Evolutionary conservation across 1,140 invertebrate genomes (phyloP).

Genomic region (Gonatopus flavifemur): DNA sequence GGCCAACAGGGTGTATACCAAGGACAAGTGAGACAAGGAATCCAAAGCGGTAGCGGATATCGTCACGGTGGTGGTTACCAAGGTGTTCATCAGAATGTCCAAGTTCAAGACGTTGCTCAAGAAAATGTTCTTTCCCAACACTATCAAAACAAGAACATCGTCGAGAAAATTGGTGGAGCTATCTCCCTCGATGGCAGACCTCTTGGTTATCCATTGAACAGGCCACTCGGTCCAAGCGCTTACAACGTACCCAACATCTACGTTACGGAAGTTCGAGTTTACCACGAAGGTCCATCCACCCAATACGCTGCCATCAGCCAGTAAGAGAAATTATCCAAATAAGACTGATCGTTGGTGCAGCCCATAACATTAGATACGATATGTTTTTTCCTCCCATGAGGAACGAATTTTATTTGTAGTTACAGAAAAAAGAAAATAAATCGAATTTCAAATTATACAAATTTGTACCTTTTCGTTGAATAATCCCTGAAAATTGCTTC

Average conservation of each 20-base stretch:
- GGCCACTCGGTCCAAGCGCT: constrained; percentile 47
- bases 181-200: constrained; percentile 51
- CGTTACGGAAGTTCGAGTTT: constrained; percentile 52
- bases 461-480: too few relatives aligned
- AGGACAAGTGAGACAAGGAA: constrained; percentile 8
- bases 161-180: constrained; percentile 43
- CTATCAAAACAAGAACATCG: constrained; percentile 39
- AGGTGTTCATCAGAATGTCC: constrained; percentile 9
- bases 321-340: too few relatives aligned
- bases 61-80: constrained; percentile 37
- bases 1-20: constrained; percentile 9
- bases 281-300: constrained; percentile 44
- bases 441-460: too few relatives aligned
- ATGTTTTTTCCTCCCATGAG: too few relatives aligned
- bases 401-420: too few relatives aligned
- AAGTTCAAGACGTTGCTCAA: constrained; percentile 23
- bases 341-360: too few relatives aligned
- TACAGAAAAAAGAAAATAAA: too few relatives aligned
- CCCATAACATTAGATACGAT: too few relatives aligned
- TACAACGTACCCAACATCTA: constrained; percentile 53
- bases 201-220: constrained; percentile 60
- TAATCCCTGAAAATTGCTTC: too few relatives aligned
- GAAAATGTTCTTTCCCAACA: constrained; percentile 32
- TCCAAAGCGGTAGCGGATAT: constrained; percentile 32
- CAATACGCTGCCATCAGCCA: constrained; percentile 13